Base-by-base conservation (phyloP, 1,140 invertebrate species). In the Penaeus indicus region DNA sequence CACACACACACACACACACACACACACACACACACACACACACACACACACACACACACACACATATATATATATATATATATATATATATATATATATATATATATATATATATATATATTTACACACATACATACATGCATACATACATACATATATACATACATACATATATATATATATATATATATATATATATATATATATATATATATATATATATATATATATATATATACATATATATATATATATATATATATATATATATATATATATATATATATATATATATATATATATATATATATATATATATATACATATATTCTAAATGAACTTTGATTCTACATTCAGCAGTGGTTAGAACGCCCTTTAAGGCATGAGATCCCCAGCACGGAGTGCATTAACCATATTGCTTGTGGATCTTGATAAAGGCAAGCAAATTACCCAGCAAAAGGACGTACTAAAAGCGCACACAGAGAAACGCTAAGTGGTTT, bases 21-120 rank as follows among this genome's bases (percentile, higher is more conserved):
- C 64, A 69, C 64, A 69, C 64, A 69, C 42, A 38, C 60, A n/a
- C 60, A 47, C 22, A 42, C 18, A 42, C 47, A 80, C 47, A 80
- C 47, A 80, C 47, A 80, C 47, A 80, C 47, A 80, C 47, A 80
- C 47, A 80, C 47, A 80, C 47, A 80, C 47, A 80, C 47, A 80
- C 47, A 5, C 47, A 80, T 4, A 80, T 47, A 80, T 47, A 80
- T 47, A 80, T 47, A 80, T 47, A 80, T 80, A 80, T 80, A 80
- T 80, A 80, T 80, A 80, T 80, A 80, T 80, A 80, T 80, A 80
- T 80, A 80, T 80, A 80, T 80, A 80, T 80, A 80, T 80, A 80
- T 80, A 80, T 80, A 80, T 38, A 77, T 22, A 3, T 25, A 77
- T n/a, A 77, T 1, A 38, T 25, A 77, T n/a, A 77, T n/a, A 38